Conservation (phyloP, 1,140 invertebrate species). For the Tetramorium parvispinum region DNA sequence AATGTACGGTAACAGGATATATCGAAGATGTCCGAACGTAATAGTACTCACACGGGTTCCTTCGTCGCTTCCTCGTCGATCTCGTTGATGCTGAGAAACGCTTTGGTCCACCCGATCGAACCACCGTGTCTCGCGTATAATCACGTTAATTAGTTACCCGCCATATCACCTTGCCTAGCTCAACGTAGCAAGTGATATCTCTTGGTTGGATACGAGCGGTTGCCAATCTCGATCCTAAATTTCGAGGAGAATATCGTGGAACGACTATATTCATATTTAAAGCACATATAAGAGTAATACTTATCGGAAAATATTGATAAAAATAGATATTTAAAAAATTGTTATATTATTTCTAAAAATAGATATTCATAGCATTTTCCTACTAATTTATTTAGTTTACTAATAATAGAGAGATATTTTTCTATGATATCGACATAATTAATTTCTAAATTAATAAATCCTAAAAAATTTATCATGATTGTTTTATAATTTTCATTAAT, state of each 20-base stretch:
- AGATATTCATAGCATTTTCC: neutral
- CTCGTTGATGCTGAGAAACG: constrained; percentile 30
- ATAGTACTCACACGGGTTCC: constrained; percentile 36
- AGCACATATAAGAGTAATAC: neutral
- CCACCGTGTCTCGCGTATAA: constrained; percentile 63
- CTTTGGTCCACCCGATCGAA: constrained; percentile 65
- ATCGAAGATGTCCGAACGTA: constrained; percentile 43
- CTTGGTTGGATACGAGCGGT: constrained; percentile 25
- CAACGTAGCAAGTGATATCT: constrained; percentile 51
- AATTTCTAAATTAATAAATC: neutral
- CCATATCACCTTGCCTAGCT: constrained; percentile 58
- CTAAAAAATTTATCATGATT: neutral
- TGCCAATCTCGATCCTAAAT: constrained; percentile 49
- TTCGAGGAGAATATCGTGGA: constrained; percentile 11
- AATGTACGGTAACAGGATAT: constrained; percentile 19
- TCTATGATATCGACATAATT: neutral
- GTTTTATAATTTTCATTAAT: neutral
- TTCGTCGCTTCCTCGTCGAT: constrained; percentile 25
- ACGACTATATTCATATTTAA: neutral
- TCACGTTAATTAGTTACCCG: constrained; percentile 69
- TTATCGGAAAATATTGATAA: neutral
- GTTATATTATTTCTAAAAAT: neutral
- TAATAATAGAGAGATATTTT: neutral
- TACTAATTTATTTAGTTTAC: neutral
- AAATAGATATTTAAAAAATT: neutral